Evolutionary conservation across 2,888 invertebrate species (phyloP), one percentile per base, ranked within the genome.

Genomic region (Apotomis betuletana): DNA sequence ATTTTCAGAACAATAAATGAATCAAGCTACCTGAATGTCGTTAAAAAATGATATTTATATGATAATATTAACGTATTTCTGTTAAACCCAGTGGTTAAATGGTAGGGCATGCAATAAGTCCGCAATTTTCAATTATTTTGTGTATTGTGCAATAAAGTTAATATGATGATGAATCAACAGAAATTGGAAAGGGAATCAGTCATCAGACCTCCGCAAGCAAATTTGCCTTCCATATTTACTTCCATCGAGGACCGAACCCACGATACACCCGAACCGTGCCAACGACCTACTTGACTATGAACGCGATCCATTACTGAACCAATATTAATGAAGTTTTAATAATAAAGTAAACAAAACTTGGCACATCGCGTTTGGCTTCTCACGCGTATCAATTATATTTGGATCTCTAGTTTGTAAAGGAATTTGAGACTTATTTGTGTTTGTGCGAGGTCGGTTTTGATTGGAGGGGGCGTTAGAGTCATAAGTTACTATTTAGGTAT

Each of bases 261-360:
- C 49, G 46, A 46, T 46, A n/a, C 57, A 4, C 5, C 51, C 49
- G 12, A 71, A 62, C 10, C 52, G 36, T 67, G 62, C 46, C 68
- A 72, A 54, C 8, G 46, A 46, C 67, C 68, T 61, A 12, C 12
- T 44, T 51, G 41, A 57, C 49, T 49, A 62, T 51, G 57, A 67
- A 67, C 62, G 15, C 49, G 67, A 57, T 71, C 71, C 8, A 72
- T 81, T 80, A 80, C 73, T 75, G 74, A 74, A 74, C 77, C 75
- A 76, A 78, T 79, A 79, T 77, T 79, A 79, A 80, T 77, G 77
- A 81, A 79, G 75, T 76, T 77, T 75, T 76, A 81, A 73, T 77
- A 76, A 78, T 77, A 79, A 74, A 70, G 71, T 77, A 79, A 79
- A 82, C 79, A 76, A 65, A 67, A 76, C 77, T 74, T 67, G 69